Evolutionary conservation across 2,797 vertebrate species (phyloP), one percentile per base, ranked within the genome.

Genomic region (Perodicticus potto): DNA sequence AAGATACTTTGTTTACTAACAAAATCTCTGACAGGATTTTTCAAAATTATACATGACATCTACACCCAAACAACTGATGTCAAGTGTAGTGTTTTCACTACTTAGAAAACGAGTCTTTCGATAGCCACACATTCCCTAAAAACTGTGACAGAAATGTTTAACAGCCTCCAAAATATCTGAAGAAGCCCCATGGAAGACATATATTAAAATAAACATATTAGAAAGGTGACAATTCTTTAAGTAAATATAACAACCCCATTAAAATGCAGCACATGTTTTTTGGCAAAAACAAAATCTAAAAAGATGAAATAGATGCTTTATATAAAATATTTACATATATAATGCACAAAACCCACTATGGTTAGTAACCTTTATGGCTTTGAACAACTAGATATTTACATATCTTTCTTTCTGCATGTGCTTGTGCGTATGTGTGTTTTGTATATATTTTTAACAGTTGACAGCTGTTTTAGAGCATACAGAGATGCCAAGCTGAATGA

Each of bases 381-480:
- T 98, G 97, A 98, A 98, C 98, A 98, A 97, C 97, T 93, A 98
- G 98, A 97, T 98, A 98, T 99, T 99, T 98, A 98, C 98, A 98
- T 98, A 98, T 98, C 98, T 98, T 98, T 98, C 98, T 98, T 98
- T 97, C 98, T 70, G 97, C 98, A 98, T 98, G 98, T 98, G 98
- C 92, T 95, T 98, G 98, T 97, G 98, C 97, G 98, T 98, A 98
- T 98, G 96, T 98, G 98, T 99, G 98, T 99, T 99, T 99, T 99
- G 98, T 99, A 98, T 99, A 99, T 99, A 99, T 99, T 99, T 99
- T 99, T 99, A 99, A 99, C 98, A 98, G 99, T 99, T 99, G 99
- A 99, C 99, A 99, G 99, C 99, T 99, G 99, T 99, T 99, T 99
- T 99, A 98, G 98, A 99, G 98, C 98, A 99, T 98, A 99, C 98